phyloP scores from a whole-genome alignment of 2,797 vertebrate genomes.

The Schizopygopsis pylzovi region DNA sequence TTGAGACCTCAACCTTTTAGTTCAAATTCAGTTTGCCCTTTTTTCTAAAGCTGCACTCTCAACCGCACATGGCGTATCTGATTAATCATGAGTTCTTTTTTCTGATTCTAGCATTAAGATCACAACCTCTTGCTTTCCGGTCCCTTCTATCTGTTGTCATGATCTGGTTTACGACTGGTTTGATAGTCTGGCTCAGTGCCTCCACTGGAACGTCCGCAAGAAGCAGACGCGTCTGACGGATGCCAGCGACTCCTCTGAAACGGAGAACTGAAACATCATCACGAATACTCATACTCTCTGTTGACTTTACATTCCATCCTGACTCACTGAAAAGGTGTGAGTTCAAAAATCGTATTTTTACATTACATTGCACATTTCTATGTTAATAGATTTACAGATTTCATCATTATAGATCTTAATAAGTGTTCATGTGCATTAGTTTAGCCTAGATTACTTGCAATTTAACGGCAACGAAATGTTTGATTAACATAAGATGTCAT shows the following conservation, averaged over 20 bases:
- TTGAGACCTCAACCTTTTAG: neutral
- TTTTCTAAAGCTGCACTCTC: neutral
- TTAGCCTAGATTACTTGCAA: neutral
- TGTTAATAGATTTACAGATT: neutral
- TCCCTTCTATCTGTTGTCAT: conserved; percentile 84
- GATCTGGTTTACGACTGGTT: conserved; percentile 88
- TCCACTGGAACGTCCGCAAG: conserved; percentile 87
- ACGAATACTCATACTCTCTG: neutral
- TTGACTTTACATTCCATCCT: conserved; percentile 12
- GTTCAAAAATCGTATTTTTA: neutral
- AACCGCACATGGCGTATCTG: neutral
- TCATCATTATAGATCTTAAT: neutral
- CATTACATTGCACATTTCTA: neutral
- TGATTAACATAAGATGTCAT: neutral
- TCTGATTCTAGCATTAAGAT: conserved; percentile 79
- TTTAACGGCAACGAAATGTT: neutral
- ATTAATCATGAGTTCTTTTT: neutral
- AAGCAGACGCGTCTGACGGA: conserved; percentile 78
- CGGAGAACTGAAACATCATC: conserved; percentile 73
- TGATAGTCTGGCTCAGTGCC: conserved; percentile 83
- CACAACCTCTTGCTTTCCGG: conserved; percentile 82
- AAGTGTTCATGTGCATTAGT: neutral
- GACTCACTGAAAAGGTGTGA: neutral
- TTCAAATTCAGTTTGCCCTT: neutral
- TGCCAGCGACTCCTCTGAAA: conserved; percentile 77